A percentile compares a stretch with the other conserved stretches of the same genome.
These are phyloP conservation scores for Melanerpes formicivorus DNA, from an alignment of 2,113 vertebrate species.

Conservation along the genomic window DNA sequence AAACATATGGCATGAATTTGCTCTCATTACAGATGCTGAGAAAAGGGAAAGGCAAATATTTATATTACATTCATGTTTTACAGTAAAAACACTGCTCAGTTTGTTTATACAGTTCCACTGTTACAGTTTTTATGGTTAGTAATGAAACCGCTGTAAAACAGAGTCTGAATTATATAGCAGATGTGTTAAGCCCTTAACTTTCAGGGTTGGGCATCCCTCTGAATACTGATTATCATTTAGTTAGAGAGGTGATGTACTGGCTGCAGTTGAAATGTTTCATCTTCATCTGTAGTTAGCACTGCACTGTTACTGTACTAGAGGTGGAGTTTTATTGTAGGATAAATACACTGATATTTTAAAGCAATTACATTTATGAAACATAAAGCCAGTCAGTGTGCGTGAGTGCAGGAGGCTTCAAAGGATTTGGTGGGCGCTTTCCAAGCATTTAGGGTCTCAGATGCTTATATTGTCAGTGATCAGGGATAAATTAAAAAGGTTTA, in stretches of 20 bases:
- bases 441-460: background rate
- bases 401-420: background rate
- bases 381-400: background rate
- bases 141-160: conserved; percentile 87
- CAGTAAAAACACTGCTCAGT: conserved; percentile 85
- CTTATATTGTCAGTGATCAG: conserved; percentile 38
- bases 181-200: conserved; percentile 73
- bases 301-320: background rate
- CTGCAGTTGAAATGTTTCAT: background rate
- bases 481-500: conserved; percentile 43
- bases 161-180: conserved; percentile 82
- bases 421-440: conserved; percentile 10
- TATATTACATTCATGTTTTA: conserved; percentile 86
- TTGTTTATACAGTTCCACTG: conserved; percentile 91
- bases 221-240: conserved; percentile 27
- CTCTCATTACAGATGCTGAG: conserved; percentile 82
- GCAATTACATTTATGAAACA: conserved; percentile 27
- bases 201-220: conserved; percentile 21
- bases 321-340: conserved; percentile 21
- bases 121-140: conserved; percentile 85
- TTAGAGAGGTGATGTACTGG: background rate
- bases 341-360: conserved; percentile 25
- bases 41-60: conserved; percentile 85
- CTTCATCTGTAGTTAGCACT: background rate
- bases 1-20: conserved; percentile 86